Evolutionary conservation across 2,888 invertebrate species (phyloP), one percentile per base, ranked within the genome.

Genomic region (Eumacrocentrus americanus): DNA sequence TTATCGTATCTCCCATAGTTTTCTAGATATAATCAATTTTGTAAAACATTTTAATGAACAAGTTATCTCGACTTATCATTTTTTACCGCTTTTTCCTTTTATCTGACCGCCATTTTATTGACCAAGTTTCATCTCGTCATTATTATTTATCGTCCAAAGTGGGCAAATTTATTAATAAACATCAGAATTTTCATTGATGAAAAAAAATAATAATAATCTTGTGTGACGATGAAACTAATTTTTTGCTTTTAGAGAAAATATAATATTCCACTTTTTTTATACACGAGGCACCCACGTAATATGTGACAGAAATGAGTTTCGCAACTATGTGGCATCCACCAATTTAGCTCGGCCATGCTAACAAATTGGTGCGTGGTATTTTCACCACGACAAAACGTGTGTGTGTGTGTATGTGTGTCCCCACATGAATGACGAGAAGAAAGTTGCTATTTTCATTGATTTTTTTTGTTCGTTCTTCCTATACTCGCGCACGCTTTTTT

Each of bases 291-390:
- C n/a, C 18, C 16, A 52, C 34, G 46, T 58, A 37, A 54, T 42
- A 34, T 55, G 22, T 55, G 48, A 55, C 50, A 22, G 50, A 42
- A 59, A 55, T 55, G 55, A 60, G 60, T 50, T 60, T 60, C 35
- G 48, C 35, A 60, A 60, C 60, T 60, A 60, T 60, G 50, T 44
- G 34, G 50, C 42, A 34, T 23, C 29, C 35, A 50, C 42, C 60
- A 60, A 55, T 60, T 60, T 55, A 18, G 14, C 46, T 25, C 12
- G 47, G 6, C 9, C 50, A 50, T 54, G 40, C 44, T 22, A 44
- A 60, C 60, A 60, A 60, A 60, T 60, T 60, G 54, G 50, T 50
- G 58, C 58, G 46, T 52, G 18, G 51, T 46, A 42, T 46, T 34
- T 46, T 46, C 23, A 35, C 34, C 4, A 4, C 4, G 4, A 29